phyloP scores from a whole-genome alignment of 92 coral and sea anemone species.

The Parazoanthus atlanticus region DNA sequence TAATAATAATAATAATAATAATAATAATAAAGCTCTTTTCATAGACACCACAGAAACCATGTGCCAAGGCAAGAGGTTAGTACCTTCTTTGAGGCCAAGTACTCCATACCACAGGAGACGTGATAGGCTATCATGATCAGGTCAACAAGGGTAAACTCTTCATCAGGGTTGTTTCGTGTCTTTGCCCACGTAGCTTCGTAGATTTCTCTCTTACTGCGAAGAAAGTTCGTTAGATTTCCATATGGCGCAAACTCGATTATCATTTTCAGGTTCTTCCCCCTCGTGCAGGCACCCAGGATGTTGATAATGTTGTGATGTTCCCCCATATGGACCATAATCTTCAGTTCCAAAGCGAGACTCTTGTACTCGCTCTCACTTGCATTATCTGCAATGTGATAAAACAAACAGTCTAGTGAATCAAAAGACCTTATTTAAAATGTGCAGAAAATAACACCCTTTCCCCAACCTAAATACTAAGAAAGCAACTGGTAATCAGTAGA shows the following conservation, averaged over 20 bases:
- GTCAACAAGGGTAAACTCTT: slow-evolving; percentile 47
- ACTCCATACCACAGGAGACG: slow-evolving; percentile 55
- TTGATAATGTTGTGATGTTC: slow-evolving; percentile 63
- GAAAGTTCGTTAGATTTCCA: slow-evolving; percentile 44
- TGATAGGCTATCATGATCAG: slow-evolving; percentile 48
- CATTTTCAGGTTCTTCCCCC: slow-evolving; percentile 50
- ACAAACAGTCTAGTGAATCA: not conserved
- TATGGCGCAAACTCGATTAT: slow-evolving; percentile 53
- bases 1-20: not conserved
- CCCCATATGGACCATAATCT: slow-evolving; percentile 58
- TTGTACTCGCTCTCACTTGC: slow-evolving; percentile 44
- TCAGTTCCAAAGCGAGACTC: slow-evolving; percentile 60
- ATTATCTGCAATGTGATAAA: slow-evolving; percentile 22
- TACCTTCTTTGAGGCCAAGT: slow-evolving; percentile 61
- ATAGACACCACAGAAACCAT: not conserved
- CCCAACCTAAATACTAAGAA: too few relatives aligned
- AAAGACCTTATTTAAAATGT: not conserved
- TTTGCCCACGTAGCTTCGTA: slow-evolving; percentile 46
- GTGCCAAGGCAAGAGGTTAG: not conserved
- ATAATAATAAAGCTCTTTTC: not conserved
- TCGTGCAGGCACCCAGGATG: slow-evolving; percentile 56
- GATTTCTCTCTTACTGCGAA: slow-evolving; percentile 51
- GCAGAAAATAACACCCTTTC: too few relatives aligned
- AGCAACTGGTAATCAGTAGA: too few relatives aligned
- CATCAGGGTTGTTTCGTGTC: slow-evolving; percentile 43